Conservation (phyloP, 2,113 vertebrate genomes). For the Bos indicus region DNA sequence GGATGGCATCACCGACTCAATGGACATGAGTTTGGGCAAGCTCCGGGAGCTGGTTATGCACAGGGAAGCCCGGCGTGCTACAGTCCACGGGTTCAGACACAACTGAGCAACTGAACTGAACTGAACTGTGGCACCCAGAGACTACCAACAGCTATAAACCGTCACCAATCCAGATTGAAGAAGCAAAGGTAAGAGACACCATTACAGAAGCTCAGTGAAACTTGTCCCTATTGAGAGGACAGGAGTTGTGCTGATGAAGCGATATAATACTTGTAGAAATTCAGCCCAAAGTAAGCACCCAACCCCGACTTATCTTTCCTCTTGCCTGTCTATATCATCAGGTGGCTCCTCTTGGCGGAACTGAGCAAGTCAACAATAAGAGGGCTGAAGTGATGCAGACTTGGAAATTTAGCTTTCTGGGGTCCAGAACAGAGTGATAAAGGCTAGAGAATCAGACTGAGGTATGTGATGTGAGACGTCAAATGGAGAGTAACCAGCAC, state of each 20-base stretch:
- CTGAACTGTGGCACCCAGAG: neutral
- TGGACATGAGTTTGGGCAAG: neutral
- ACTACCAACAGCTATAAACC: neutral
- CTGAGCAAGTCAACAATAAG: neutral
- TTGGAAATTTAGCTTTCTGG: neutral
- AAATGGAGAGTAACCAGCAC: neutral
- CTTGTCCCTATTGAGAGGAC: neutral
- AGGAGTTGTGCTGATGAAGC: neutral
- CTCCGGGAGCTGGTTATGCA: neutral
- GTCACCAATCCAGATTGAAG: neutral
- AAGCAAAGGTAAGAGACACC: neutral
- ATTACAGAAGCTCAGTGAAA: neutral
- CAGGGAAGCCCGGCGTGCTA: neutral
- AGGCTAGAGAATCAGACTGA: neutral
- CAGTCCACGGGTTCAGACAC: accelerated
- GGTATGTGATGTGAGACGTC: neutral
- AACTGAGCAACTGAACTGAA: neutral
- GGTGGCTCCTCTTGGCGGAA: neutral
- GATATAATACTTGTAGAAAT: neutral
- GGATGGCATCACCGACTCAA: neutral
- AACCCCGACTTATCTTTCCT: neutral
- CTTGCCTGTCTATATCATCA: neutral
- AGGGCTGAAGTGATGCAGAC: neutral
- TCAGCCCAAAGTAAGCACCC: neutral
- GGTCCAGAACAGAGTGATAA: neutral